Evolutionary conservation across 2,113 vertebrate genomes (phyloP), one percentile per base, ranked within the genome.

Genomic region (Pelecanoides urinatrix): DNA sequence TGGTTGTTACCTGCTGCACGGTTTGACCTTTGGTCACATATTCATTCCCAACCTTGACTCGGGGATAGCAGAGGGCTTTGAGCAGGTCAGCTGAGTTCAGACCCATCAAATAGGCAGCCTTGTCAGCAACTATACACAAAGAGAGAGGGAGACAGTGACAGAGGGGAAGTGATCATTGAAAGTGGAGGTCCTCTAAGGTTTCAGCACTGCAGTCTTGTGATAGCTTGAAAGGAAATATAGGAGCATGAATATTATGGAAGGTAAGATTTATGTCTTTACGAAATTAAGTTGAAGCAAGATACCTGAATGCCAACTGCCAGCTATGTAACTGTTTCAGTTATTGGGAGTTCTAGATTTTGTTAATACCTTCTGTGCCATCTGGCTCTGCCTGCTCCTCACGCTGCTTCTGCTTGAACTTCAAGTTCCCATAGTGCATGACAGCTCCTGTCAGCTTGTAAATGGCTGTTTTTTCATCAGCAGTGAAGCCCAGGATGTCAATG

Each of bases 331-430:
- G 8, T 53, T 88, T 75, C 50, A 61, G 8, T 67, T 78, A 49
- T 4, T 49, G 19, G 10, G 30, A 62, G 22, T 47, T 70, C 18
- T 65, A 27, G 13, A 6, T 65, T 88, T 71, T 74, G 21, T 10
- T 38, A 56, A 34, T 95, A 96, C 94, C 96, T 96, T 96, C 96
- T 0, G 95, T 96, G 56, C 93, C 95, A 6, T 96, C 95, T 0
- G 95, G 91, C n/a, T 96, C 95, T 89, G 95, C 95, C 93, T 96
- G 95, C 42, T 96, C 95, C 27, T 93, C 91, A 1, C 85, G 88
- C 1, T 95, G 94, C 0, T 95, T 95, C 27, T 95, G 94, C 40
- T 94, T 95, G 55, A 95, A 95, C 65, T 95, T 95, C 27, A 95
- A 4, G 61, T 95, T 95, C 9, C 94, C 94, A 0, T 95, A 95